Base-by-base conservation (phyloP, 2,113 vertebrate species). In the Antechinus flavipes region DNA sequence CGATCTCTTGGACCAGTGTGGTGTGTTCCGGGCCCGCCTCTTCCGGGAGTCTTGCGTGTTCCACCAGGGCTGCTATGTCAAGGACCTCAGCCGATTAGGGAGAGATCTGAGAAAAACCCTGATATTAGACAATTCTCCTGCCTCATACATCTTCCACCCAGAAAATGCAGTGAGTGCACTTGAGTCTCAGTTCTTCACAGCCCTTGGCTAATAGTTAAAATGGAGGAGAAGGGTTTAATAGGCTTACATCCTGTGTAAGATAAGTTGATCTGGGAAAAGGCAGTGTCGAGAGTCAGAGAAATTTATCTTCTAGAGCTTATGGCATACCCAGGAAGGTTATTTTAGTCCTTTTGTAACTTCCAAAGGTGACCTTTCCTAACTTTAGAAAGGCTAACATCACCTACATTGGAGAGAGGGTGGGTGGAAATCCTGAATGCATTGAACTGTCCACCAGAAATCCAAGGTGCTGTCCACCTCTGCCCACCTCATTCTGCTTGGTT, bases 41-140 rank as follows among this genome's bases (percentile, higher is more conserved):
- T 99, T 99, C 98, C 99, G 99, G 49, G 99, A 99, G 96, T 99
- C 99, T 12, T 99, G 99, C 30, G 99, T 99, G n/a, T 99, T 99
- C 98, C 99, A 99, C 97, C 99, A 99, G 97, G 99, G 99, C 94
- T 99, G 99, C 98, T 99, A 99, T 0, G 99, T 99, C 91, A 99
- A 99, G 98, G 99, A 99, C 97, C 98, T 99, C 96, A 99, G 99
- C 97, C 98, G 99, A 46, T 98, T 99, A 95, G 99, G 99, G 46
- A 97, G 99, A 92, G 99, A 99, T 91, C 99, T 99, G 68, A 98
- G 98, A 98, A 99, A 99, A 97, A 99, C 99, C 35, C 98, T 99
- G 92, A 99, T 99, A 97, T 97, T 99, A 97, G 99, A 99, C 96
- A 99, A 99, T 97, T 99, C 99, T 1, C 99, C 99, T 16, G 99